Base-by-base conservation (phyloP, 1,140 invertebrate genomes). In the Stenopsyche tienmushanensis region DNA sequence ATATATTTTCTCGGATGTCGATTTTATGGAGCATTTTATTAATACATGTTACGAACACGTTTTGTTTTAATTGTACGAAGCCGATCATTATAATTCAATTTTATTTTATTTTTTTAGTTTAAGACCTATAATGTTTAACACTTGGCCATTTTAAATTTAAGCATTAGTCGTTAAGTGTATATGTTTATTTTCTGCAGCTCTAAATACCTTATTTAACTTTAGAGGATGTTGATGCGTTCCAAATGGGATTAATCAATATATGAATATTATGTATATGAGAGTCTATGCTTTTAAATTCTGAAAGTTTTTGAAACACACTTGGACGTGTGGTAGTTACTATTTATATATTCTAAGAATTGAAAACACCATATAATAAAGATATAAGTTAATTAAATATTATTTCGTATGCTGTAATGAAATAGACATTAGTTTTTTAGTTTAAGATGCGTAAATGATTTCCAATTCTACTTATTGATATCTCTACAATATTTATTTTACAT, bases 91-190 rank as follows among this genome's bases (percentile, higher is more conserved):
- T n/a, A n/a, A n/a, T n/a, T n/a, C n/a, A n/a, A n/a, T n/a, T n/a
- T n/a, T n/a, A n/a, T n/a, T n/a, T n/a, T n/a, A n/a, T n/a, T n/a
- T 7, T 34, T 34, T 34, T 34, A 34, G 13, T 34, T 34, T 34
- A 34, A 34, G 29, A n/a, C n/a, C 29, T 34, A 34, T 34, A 34
- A 7, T 34, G 5, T 34, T 34, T 34, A 34, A 34, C 5, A 34
- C 29, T 57, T 57, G 34, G 54, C 54, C 54, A 57, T 57, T 26
- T 49, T 60, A 58, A 58, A 44, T 44, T 58, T 58, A 58, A 58
- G 20, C 24, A 45, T 20, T 26, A 20, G 29, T 54, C 7, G 25
- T 29, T 21, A 13, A 44, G 41, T 58, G 41, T 58, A 34, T 60
- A 60, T 60, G 25, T 45, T 60, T 60, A 60, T 60, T 60, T 47